Evolutionary conservation across 2,113 vertebrate genomes (phyloP).

Genomic region (Salvator merianae): DNA sequence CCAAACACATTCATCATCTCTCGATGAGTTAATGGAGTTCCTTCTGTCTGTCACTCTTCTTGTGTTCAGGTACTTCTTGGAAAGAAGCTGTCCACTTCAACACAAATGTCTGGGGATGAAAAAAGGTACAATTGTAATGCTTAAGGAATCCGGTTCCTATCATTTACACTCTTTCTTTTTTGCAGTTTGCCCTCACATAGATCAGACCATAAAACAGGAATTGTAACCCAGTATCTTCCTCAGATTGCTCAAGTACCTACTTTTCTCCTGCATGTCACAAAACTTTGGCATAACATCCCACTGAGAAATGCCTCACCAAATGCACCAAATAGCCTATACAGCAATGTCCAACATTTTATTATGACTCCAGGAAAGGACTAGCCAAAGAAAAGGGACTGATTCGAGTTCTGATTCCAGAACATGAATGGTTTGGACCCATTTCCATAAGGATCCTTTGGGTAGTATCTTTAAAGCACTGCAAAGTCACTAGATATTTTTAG

Average conservation of each 20-base stretch:
- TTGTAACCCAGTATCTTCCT: not conserved
- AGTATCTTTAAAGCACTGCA: not conserved
- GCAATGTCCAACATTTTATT: not conserved
- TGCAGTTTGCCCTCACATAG: not conserved
- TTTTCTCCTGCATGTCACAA: not conserved
- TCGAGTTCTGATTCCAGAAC: not conserved
- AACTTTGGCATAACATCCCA: not conserved
- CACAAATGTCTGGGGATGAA: not conserved
- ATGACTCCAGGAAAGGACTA: not conserved
- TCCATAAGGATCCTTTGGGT: not conserved
- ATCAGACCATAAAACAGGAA: not conserved
- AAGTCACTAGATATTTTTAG: not conserved
- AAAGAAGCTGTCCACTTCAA: not conserved
- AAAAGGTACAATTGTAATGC: not conserved
- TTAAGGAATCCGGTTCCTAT: not conserved
- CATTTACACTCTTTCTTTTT: not conserved
- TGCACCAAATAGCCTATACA: not conserved
- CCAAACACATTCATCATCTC: slow-evolving; percentile 16
- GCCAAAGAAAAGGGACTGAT: not conserved
- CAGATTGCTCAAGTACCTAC: not conserved
- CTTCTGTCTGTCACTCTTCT: not conserved
- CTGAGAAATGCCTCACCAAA: not conserved
- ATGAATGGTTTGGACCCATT: not conserved
- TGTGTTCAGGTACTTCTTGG: not conserved
- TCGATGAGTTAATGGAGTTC: not conserved